Conservation (phyloP, 2,888 invertebrate genomes). For the Torymus texanus region DNA sequence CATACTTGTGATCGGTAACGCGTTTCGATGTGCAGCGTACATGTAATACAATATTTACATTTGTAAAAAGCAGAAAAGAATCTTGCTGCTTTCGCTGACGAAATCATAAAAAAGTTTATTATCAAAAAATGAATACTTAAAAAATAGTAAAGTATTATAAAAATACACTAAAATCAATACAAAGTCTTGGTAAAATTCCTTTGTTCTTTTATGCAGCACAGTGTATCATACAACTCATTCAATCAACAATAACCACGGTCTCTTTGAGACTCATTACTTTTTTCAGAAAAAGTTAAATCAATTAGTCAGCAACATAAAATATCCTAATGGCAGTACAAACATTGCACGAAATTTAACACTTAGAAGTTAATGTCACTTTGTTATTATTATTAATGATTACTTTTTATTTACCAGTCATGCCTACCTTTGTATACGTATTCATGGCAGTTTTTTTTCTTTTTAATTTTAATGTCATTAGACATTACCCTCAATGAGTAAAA, state of each 20-base stretch:
- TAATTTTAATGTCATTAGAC: conserved; percentile 48
- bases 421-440: conserved; percentile 55
- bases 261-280: conserved; percentile 29
- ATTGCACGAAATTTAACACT: conserved; percentile 60
- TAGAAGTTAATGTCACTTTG: conserved; percentile 39
- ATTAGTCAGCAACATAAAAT: conserved; percentile 32
- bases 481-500: conserved; percentile 36
- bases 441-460: conserved; percentile 63
- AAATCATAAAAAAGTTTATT: conserved; percentile 31
- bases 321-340: conserved; percentile 62
- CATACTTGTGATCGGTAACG: conserved; percentile 42
- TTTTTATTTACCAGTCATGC: conserved; percentile 42
- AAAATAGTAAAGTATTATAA: conserved; percentile 30
- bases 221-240: background rate
- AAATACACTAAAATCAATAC: conserved; percentile 35
- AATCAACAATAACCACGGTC: conserved; percentile 22
- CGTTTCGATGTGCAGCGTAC: conserved; percentile 34
- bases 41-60: conserved; percentile 28
- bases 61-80: background rate
- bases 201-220: conserved; percentile 1
- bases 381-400: conserved; percentile 31
- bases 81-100: conserved; percentile 3
- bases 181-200: conserved; percentile 15
- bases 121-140: conserved; percentile 34
- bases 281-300: conserved; percentile 30